A percentile compares a stretch with the other conserved stretches of the same genome.
Evolutionary conservation across 2,113 vertebrate species (phyloP).

Genomic region (Bettongia penicillata): DNA sequence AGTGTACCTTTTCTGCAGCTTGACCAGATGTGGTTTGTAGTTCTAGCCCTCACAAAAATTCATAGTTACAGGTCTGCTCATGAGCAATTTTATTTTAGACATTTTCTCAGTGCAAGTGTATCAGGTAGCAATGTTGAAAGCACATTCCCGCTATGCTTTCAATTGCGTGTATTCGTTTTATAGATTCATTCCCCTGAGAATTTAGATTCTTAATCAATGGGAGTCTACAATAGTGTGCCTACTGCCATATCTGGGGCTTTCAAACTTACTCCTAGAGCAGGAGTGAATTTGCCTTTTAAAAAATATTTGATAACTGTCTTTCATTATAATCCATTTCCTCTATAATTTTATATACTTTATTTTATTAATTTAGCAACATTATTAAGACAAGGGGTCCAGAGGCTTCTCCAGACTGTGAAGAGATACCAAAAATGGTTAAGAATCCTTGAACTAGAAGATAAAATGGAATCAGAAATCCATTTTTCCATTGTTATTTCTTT

Average conservation of each 20-base stretch:
- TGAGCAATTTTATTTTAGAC: constrained; percentile 59
- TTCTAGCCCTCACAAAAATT: background rate
- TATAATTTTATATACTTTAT: background rate
- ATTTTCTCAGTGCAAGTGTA: constrained; percentile 55
- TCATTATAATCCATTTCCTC: background rate
- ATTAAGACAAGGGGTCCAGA: background rate
- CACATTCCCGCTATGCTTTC: constrained; percentile 52
- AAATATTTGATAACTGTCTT: background rate
- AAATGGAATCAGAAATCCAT: background rate
- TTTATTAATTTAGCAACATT: background rate
- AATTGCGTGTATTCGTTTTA: constrained; percentile 55
- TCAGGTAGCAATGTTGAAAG: constrained; percentile 62
- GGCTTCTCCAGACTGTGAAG: background rate
- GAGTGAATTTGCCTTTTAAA: background rate
- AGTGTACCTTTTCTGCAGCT: background rate
- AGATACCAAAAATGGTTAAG: background rate
- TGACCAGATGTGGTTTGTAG: background rate
- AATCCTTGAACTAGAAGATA: background rate
- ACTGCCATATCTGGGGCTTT: background rate
- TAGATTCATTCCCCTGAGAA: constrained; percentile 58
- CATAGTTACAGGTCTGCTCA: constrained; percentile 21
- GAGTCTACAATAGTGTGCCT: background rate
- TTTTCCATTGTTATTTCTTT: background rate
- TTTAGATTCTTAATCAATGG: constrained; percentile 59
- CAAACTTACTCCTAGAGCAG: background rate